Evolutionary conservation across 2,797 vertebrate species (phyloP), one percentile per base, ranked within the genome.

Genomic region (Anguilla megastoma): DNA sequence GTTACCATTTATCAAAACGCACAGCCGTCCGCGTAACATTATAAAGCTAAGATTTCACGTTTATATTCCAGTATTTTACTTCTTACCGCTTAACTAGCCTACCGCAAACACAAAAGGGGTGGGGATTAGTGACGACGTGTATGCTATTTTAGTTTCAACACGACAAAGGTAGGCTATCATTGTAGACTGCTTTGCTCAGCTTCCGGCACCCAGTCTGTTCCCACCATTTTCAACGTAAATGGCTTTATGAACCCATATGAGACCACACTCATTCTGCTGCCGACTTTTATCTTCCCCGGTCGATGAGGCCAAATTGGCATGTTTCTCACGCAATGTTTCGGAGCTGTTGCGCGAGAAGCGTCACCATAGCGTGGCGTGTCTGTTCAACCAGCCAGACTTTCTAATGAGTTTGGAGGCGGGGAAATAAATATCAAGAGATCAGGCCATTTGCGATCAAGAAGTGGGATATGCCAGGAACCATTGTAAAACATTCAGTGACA

Each of bases 301-400:
- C 79, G 18, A 82, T 82, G 41, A 48, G 50, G 79, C 2, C 41
- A 82, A 58, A 82, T 90, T 76, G 90, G 88, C 48, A 80, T 41
- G 33, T 27, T 63, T 92, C 93, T 93, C 93, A 93, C 92, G 93
- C 94, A 95, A 95, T 87, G 90, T 88, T 91, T 89, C 87, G 48
- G 80, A 89, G 85, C 88, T 91, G 87, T 95, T 95, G 93, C 94
- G 90, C 66, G 91, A 90, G 85, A 66, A 48, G 45, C 58, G 79
- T 82, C 79, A 82, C 87, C 48, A 79, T 83, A 87, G 86, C 87
- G 76, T 80, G 88, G 86, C 71, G 33, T 71, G 60, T 52, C 82
- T 41, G 58, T 27, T 74, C 48, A 21, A 82, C 79, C 41, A 82
- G 79, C 79, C 79, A 82, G 79, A 60, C 54, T 85, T 12, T 58